These are phyloP conservation scores for Drosophila azteca DNA, from an alignment of 1,140 invertebrate genomes.

Conservation along the genomic window DNA sequence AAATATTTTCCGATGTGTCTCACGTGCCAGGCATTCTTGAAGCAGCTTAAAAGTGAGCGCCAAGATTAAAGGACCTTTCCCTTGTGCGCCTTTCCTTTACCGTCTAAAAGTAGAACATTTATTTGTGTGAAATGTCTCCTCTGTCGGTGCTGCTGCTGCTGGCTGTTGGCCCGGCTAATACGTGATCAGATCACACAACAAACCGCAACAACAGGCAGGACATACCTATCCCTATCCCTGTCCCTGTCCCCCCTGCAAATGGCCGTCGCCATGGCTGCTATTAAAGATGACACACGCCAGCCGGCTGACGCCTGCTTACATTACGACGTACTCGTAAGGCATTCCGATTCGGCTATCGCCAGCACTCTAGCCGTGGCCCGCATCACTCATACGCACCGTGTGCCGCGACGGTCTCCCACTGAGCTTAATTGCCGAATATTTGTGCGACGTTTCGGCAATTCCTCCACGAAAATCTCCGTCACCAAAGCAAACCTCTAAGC, in stretches of 20 bases:
- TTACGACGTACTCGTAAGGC: constrained; percentile 56
- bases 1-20: background rate
- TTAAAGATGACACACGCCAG: constrained; percentile 74
- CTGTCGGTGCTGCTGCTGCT: constrained; percentile 13
- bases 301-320: constrained; percentile 74
- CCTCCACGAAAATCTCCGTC: background rate
- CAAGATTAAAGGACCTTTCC: constrained; percentile 19
- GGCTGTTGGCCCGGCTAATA: constrained; percentile 26
- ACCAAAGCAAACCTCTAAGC: too few relatives aligned
- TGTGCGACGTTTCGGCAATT: constrained; percentile 25
- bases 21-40: constrained; percentile 11
- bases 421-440: constrained; percentile 73
- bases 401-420: constrained; percentile 7
- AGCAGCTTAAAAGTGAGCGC: constrained; percentile 5
- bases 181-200: constrained; percentile 48
- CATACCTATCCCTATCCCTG: constrained; percentile 39
- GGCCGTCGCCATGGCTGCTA: constrained; percentile 66
- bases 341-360: constrained; percentile 49
- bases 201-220: constrained; percentile 39
- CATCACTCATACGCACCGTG: constrained; percentile 54
- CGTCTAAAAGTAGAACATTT: constrained; percentile 14
- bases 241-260: constrained; percentile 13
- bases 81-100: constrained; percentile 6
- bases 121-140: constrained; percentile 22
- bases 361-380: background rate